Percentiles rank a stretch among this genome's conserved stretches.
phyloP scores from a whole-genome alignment of 2,113 vertebrate species.

The Todiramphus chloris region DNA sequence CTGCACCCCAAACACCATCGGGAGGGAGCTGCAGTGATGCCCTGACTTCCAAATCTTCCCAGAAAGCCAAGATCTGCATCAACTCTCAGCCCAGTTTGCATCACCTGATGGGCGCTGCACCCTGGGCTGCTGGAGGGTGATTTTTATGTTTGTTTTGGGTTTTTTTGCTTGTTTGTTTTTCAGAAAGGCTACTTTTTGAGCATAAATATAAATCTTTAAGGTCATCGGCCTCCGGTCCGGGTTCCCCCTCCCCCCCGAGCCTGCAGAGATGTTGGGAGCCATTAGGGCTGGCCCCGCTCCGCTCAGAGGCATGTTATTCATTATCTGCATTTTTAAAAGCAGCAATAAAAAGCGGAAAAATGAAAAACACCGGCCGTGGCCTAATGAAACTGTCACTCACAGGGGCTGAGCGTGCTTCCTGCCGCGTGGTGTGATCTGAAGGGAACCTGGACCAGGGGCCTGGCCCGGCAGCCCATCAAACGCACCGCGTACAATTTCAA shows the following conservation, averaged over 20 bases:
- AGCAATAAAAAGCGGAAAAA: conserved; percentile 71
- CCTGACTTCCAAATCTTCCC: not conserved
- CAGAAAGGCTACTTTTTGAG: not conserved
- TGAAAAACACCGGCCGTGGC: conserved; percentile 61
- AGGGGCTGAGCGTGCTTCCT: conserved; percentile 60
- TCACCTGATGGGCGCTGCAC: accelerated
- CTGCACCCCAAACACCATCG: not conserved
- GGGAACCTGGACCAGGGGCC: conserved; percentile 62
- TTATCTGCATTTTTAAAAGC: conserved; percentile 70
- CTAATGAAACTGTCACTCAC: conserved; percentile 69
- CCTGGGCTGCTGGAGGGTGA: not conserved
- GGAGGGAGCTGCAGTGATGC: not conserved
- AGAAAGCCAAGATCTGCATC: not conserved
- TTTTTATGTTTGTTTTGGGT: not conserved
- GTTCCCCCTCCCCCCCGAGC: conserved; percentile 12
- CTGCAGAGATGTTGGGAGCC: conserved; percentile 60
- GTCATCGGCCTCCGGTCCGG: not conserved
- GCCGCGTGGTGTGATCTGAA: conserved; percentile 68
- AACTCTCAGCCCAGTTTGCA: accelerated
- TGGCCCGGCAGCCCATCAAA: conserved; percentile 67
- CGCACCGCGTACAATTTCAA: conserved; percentile 68
- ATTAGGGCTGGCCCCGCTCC: conserved; percentile 50
- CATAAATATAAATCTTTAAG: conserved; percentile 53
- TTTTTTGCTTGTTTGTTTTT: not conserved
- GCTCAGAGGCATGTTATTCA: conserved; percentile 63